These are phyloP conservation scores for Lordiphosa clarofinis DNA, from an alignment of 1,140 invertebrate genomes.

Conservation along the genomic window DNA sequence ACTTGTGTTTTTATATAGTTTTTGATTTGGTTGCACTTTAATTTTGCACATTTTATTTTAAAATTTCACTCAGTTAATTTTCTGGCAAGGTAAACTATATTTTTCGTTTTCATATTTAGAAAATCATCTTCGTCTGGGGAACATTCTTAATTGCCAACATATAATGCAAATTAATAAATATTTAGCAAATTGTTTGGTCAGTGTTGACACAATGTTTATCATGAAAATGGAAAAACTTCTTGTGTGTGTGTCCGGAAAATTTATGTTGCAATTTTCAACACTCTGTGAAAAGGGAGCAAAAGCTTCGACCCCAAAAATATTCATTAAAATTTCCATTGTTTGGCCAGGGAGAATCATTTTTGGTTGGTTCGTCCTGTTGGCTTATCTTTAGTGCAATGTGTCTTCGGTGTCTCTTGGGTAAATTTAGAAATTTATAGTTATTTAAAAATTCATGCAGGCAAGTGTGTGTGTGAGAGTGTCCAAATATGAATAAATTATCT, in stretches of 20 bases:
- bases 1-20: no score
- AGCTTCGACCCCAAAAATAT: conserved; percentile 62
- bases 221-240: conserved; percentile 18
- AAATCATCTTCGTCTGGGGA: conserved; percentile 1
- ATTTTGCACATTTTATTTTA: no score
- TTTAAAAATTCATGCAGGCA: conserved; percentile 65
- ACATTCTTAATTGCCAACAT: conserved; percentile 62
- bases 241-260: conserved; percentile 33
- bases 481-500: conserved; percentile 75
- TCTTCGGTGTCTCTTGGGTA: conserved; percentile 72
- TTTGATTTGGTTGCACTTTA: no score
- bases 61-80: no score
- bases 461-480: conserved; percentile 33
- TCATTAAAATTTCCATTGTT: conserved; percentile 74
- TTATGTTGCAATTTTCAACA: conserved; percentile 75
- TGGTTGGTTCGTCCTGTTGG: conserved; percentile 26
- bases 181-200: conserved; percentile 60
- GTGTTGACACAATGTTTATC: conserved; percentile 35
- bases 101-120: no score
- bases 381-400: conserved; percentile 73
- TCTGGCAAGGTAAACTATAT: no score
- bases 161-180: conserved; percentile 61
- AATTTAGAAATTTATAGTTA: conserved; percentile 78
- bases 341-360: conserved; percentile 52
- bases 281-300: conserved; percentile 35